A percentile compares a stretch with the other conserved stretches of the same genome.
Conservation (phyloP, 2,888 invertebrate species). For the Ethmia dodecea region DNA sequence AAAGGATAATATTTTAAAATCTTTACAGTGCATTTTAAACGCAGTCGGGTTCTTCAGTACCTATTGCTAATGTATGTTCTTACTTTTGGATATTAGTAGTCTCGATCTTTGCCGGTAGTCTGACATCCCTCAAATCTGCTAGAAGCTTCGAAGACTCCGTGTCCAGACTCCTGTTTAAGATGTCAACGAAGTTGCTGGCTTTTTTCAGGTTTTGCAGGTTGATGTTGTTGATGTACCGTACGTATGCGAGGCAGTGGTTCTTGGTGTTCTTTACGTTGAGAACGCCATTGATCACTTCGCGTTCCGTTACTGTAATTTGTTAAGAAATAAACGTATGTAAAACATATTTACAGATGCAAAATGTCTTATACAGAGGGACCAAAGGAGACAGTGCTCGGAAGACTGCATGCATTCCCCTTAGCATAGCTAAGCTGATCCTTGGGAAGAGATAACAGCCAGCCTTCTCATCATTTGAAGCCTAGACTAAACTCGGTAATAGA, state of each 20-base stretch:
- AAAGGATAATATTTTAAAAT: too few relatives aligned
- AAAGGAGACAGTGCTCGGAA: too few relatives aligned
- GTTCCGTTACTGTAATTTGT: slow-evolving; percentile 91
- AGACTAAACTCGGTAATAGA: too few relatives aligned
- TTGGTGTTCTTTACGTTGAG: slow-evolving; percentile 95
- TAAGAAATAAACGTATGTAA: not conserved
- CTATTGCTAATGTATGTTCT: too few relatives aligned
- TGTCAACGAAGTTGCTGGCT: slow-evolving; percentile 96
- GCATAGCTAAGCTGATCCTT: too few relatives aligned
- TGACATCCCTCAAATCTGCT: slow-evolving; percentile 92
- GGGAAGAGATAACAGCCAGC: too few relatives aligned
- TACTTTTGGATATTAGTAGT: slow-evolving; percentile 93
- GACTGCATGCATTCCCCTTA: too few relatives aligned
- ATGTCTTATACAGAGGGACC: too few relatives aligned
- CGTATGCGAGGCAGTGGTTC: slow-evolving; percentile 96
- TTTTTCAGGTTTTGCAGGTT: slow-evolving; percentile 96
- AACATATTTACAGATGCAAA: not conserved
- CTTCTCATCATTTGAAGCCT: too few relatives aligned
- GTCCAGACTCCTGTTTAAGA: slow-evolving; percentile 93
- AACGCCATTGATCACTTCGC: slow-evolving; percentile 97
- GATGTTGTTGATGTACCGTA: slow-evolving; percentile 97
- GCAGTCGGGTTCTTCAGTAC: not conserved
- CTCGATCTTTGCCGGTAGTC: slow-evolving; percentile 93
- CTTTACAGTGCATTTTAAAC: not conserved
- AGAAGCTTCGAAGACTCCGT: slow-evolving; percentile 94